These are phyloP conservation scores for Junonia oenone DNA, from an alignment of 2,888 invertebrate genomes.

Conservation along the genomic window DNA sequence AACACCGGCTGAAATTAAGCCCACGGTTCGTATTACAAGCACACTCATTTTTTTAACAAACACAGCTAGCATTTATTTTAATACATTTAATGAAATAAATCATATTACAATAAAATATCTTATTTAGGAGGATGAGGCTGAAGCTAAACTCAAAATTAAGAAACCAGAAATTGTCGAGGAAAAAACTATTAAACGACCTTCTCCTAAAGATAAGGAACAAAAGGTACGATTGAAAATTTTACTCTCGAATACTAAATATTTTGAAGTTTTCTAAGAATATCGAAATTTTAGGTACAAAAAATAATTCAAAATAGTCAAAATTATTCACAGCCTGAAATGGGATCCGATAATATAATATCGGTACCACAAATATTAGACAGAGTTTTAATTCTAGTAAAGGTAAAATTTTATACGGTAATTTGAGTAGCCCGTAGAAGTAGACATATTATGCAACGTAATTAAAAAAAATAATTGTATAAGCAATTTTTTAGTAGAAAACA, in stretches of 20 bases:
- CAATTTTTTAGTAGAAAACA: neutral
- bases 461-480: neutral
- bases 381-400: constrained; percentile 58
- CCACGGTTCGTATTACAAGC: constrained; percentile 73
- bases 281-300: neutral
- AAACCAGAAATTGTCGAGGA: constrained; percentile 71
- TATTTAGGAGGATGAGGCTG: constrained; percentile 62
- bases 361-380: constrained; percentile 44
- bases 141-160: constrained; percentile 69
- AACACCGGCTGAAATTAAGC: constrained; percentile 68
- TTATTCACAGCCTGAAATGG: constrained; percentile 52
- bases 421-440: neutral
- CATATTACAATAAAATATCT: constrained; percentile 6
- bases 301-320: constrained; percentile 26
- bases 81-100: neutral
- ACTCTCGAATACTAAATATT: neutral
- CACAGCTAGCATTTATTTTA: neutral
- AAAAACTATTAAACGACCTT: constrained; percentile 65
- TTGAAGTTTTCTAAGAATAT: neutral
- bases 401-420: constrained; percentile 34
- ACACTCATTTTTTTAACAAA: too few species aligned
- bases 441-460: neutral
- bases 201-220: constrained; percentile 49
- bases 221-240: constrained; percentile 13
- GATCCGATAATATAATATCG: constrained; percentile 40